Evolutionary conservation across 2,113 vertebrate species (phyloP).

Genomic region (Sceloporus tristichus): DNA sequence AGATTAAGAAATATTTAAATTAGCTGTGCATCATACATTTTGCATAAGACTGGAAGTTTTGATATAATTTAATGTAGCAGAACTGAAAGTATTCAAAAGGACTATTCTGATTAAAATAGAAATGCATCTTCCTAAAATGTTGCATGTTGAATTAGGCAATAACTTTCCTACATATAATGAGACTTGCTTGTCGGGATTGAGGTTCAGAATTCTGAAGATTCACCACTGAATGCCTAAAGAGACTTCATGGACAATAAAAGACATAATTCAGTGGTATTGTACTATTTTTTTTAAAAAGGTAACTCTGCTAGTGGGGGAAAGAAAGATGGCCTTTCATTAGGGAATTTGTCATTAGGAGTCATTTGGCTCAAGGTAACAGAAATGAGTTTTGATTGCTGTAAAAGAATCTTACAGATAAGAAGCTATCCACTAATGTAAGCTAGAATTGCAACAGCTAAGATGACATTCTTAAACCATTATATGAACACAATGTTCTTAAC

Average conservation of each 20-base stretch:
- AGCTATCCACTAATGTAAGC: background rate
- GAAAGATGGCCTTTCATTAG: background rate
- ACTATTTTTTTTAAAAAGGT: background rate
- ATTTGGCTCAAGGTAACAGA: background rate
- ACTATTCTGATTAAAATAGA: background rate
- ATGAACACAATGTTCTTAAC: slow-evolving; percentile 6
- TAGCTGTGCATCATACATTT: background rate
- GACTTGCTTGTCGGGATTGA: background rate
- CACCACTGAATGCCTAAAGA: background rate
- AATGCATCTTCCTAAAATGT: background rate
- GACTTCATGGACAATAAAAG: slow-evolving; percentile 14
- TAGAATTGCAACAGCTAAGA: slow-evolving; percentile 1
- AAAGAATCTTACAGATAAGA: slow-evolving; percentile 10
- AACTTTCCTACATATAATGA: background rate
- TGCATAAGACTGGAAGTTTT: background rate
- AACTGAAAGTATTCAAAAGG: background rate
- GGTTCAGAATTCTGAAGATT: slow-evolving; percentile 11
- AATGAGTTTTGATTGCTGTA: slow-evolving; percentile 28
- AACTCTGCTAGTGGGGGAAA: background rate
- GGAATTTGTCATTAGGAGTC: background rate
- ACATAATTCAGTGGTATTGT: background rate
- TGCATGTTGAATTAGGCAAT: background rate
- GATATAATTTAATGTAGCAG: background rate
- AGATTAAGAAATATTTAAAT: background rate
- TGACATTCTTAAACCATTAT: background rate